Evolutionary conservation across 92 coral and sea anemone species (phyloP).

Genomic region (Porites divaricata): DNA sequence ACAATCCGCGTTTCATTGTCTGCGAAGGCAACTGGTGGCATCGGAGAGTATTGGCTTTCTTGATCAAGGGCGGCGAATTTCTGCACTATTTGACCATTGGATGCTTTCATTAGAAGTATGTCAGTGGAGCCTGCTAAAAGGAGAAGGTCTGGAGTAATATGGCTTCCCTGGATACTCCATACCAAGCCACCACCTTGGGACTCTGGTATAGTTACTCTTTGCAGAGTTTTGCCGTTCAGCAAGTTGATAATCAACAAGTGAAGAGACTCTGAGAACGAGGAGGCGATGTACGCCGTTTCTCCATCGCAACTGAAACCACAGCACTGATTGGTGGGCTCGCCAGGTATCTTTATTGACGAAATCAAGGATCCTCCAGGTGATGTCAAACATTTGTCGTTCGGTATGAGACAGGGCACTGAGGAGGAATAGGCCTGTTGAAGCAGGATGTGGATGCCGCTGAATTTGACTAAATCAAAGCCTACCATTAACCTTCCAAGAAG

Average conservation of each 20-base stretch:
- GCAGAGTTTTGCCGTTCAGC: conserved; percentile 72
- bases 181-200: conserved; percentile 69
- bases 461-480: conserved; percentile 38
- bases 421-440: conserved; percentile 78
- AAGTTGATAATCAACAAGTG: conserved; percentile 62
- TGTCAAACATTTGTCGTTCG: conserved; percentile 81
- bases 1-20: conserved; percentile 73
- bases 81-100: conserved; percentile 76
- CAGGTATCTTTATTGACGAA: conserved; percentile 73
- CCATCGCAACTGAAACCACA: conserved; percentile 87
- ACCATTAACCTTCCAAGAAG: conserved; percentile 82
- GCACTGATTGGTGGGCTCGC: conserved; percentile 62
- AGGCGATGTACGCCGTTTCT: conserved; percentile 67
- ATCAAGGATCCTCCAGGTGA: conserved; percentile 92
- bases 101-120: conserved; percentile 70
- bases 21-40: conserved; percentile 84
- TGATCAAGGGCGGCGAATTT: conserved; percentile 73
- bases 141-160: conserved; percentile 48
- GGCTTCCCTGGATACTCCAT: conserved; percentile 68
- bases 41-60: conserved; percentile 67
- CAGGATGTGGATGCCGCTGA: conserved; percentile 54
- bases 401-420: conserved; percentile 83
- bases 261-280: conserved; percentile 62
- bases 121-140: conserved; percentile 83
- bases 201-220: conserved; percentile 81